Evolutionary conservation across 2,113 vertebrate species (phyloP), one percentile per base, ranked within the genome.

Genomic region (Salvator merianae): DNA sequence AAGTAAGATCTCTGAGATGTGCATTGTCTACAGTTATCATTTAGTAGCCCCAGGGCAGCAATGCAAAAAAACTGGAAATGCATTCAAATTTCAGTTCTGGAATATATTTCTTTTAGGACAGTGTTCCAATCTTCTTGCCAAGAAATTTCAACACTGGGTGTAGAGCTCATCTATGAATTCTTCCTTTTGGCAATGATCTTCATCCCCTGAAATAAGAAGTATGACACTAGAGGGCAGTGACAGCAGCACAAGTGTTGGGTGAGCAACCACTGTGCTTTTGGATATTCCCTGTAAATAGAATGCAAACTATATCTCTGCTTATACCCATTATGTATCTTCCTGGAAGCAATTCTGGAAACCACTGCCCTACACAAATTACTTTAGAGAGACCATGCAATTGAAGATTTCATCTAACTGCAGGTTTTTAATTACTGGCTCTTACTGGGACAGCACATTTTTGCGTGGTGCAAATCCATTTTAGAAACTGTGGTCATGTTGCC

Each of bases 201-300:
- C 8, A 26, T 14, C 1, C 38, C 43, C 59, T 40, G 70, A 50
- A 79, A 62, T 68, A 28, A 34, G 4, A 76, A 36, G n/a, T 66
- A 12, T 1, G 68, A 62, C 85, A 34, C 65, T 38, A 86, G 75
- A 73, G 24, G 85, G 85, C 75, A 92, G 40, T 24, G 88, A 38
- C 69, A 84, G 3, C 0, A 78, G 32, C 10, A 65, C 59, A 0
- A 4, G 81, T 4, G 18, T 12, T 55, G 3, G 36, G 81, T 79
- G 84, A 34, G 40, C 74, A 91, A 82, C 28, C 1, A 76, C 82
- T 22, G 32, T 65, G 26, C 59, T 79, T 75, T 88, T 63, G 40
- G 79, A 88, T 82, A 24, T 65, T 83, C 32, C 86, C 74, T 30
- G 36, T 80, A 81, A 76, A 70, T 89, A 88, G 55, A 18, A 73